Base-by-base conservation (phyloP, 2,888 invertebrate genomes). In the Cerceris ruficornis region DNA sequence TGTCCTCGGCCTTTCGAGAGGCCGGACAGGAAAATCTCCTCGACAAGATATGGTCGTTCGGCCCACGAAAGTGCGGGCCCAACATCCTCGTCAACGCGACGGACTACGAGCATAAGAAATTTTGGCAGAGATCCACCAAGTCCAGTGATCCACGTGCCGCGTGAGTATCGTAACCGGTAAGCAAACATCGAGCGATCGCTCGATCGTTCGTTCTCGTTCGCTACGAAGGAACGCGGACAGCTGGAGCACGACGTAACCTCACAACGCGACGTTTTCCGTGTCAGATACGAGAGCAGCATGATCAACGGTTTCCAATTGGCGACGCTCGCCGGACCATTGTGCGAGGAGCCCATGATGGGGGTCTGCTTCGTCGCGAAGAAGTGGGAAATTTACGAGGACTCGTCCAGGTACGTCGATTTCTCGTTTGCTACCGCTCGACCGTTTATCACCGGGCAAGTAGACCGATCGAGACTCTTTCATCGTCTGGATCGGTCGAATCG, bases 291-390 rank as follows among this genome's bases (percentile, higher is more conserved):
- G 88, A 96, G 95, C 90, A 96, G 96, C 91, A 95, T 98, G 90
- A 94, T 97, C 5, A 97, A 96, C 92, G 98, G 97, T 8, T 96
- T 98, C 92, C 96, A 98, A 94, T 92, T 98, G 92, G 97, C 97
- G 7, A 95, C 98, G 41, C 92, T 96, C 68, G 95, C 97, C 55
- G 99, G 99, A 0, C 99, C 99, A 0, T 92, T 99, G 58, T 99
- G 99, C 93, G 98, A 98, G 88, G 99, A 99, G 90, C 98, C 98
- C 1, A 96, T 99, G 96, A 96, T 96, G 93, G 99, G 99, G 0
- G 98, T 99, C 0, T 97, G 96, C 15, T 98, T 99, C 93, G 94
- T 97, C 68, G 94, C 99, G 1, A 96, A 97, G 87, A 96, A 97
- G 84, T 99, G 98, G 97, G 94, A 90, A 55, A 86, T 92, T 39